Evolutionary conservation across 2,888 invertebrate species (phyloP).

Genomic region (Priocnemis perturbator): DNA sequence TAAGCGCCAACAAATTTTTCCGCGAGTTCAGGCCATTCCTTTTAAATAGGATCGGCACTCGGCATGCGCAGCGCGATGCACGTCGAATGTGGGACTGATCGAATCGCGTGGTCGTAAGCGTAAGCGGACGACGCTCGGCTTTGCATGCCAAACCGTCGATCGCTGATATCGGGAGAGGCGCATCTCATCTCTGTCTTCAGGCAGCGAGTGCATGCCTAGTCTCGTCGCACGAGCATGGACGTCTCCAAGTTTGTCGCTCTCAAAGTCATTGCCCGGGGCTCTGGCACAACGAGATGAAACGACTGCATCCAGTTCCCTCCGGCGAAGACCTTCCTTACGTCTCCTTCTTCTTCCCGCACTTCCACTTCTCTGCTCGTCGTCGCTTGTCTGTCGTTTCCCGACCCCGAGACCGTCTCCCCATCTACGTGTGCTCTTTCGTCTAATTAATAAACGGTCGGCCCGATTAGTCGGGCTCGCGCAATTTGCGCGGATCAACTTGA

Average conservation of each 20-base stretch:
- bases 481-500: slow-evolving; percentile 28
- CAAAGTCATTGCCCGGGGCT: slow-evolving; percentile 68
- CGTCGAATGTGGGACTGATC: too few species aligned
- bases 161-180: too few species aligned
- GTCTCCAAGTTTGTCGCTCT: slow-evolving; percentile 59
- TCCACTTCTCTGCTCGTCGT: neutral
- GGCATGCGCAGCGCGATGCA: too few species aligned
- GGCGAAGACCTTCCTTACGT: neutral
- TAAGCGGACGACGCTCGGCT: too few species aligned
- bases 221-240: neutral
- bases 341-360: neutral
- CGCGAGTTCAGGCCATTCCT: too few species aligned
- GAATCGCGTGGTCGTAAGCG: too few species aligned
- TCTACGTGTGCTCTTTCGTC: neutral
- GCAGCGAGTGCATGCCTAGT: too few species aligned
- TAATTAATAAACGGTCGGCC: slow-evolving; percentile 18
- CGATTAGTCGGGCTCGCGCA: slow-evolving; percentile 10
- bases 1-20: too few species aligned
- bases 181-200: too few species aligned
- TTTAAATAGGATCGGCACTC: too few species aligned
- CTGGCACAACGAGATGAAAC: slow-evolving; percentile 53
- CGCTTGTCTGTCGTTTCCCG: neutral
- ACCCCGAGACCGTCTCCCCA: too few species aligned
- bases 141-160: too few species aligned
- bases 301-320: neutral